These are phyloP conservation scores for Meloidogyne chitwoodi DNA, from an alignment of 1,140 invertebrate species.

Conservation along the genomic window DNA sequence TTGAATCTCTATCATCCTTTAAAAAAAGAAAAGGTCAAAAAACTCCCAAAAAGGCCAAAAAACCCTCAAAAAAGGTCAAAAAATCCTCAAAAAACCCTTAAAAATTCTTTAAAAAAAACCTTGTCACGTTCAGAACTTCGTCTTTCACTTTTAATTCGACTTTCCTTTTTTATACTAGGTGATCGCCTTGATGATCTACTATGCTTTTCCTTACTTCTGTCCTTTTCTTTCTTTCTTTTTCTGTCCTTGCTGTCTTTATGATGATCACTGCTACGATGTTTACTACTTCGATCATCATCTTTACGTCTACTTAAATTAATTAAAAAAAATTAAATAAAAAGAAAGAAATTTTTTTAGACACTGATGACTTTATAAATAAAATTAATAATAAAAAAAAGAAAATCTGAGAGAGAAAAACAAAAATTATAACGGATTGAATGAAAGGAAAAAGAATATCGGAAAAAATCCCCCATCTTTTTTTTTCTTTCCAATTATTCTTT, in stretches of 20 bases:
- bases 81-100: not conserved
- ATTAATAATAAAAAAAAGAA: no score
- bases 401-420: no score
- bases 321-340: no score
- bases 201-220: not conserved
- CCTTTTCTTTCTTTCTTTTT: conserved; percentile 13
- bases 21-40: not conserved
- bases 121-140: conserved; percentile 14
- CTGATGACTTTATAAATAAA: no score
- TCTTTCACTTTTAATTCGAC: conserved; percentile 16
- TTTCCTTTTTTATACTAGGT: conserved; percentile 9
- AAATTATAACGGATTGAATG: no score
- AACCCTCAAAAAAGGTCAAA: not conserved
- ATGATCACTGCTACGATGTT: not conserved
- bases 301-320: conserved; percentile 1
- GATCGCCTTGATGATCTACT: conserved; percentile 7
- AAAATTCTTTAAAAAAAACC: not conserved
- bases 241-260: not conserved
- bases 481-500: no score
- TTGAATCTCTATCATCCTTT: conserved; percentile 7
- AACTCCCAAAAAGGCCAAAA: not conserved
- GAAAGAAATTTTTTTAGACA: no score
- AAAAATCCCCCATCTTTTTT: no score
- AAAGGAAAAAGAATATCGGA: no score
- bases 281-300: conserved; percentile 12